Evolutionary conservation across 2,888 invertebrate species (phyloP), one percentile per base, ranked within the genome.

Genomic region (Cryptocephalus primarius): DNA sequence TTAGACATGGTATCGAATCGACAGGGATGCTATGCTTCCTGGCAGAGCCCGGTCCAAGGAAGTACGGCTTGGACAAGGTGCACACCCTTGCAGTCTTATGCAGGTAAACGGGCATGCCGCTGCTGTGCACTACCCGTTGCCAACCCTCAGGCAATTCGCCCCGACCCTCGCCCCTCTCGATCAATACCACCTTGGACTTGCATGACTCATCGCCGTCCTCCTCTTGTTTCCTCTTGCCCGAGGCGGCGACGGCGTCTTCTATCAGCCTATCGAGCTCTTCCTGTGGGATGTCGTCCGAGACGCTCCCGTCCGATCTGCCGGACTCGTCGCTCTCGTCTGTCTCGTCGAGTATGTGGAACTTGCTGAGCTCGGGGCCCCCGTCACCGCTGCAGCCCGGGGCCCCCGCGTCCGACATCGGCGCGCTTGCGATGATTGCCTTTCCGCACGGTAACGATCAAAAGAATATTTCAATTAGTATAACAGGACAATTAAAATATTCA

Each of bases 131-230:
- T 13, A 95, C 87, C 74, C 88, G 84, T 53, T 95, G 84, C 99
- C 99, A 99, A 47, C 94, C 95, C 69, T 93, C 86, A 0, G 99
- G 99, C 32, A 99, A 6, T 64, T 96, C 94, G 69, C 94, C 94
- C 64, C 91, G 90, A 72, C 94, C 91, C 55, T 84, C 81, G 1
- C 85, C 86, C 59, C 88, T 87, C 68, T 90, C 88, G 80, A 74
- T 82, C 38, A 88, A 68, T 12, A 88, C 81, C 10, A 83, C 78
- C 70, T 88, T 88, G 57, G 85, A 82, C 51, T 81, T 80, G 11
- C 32, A 44, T 33, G 48, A 47, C 13, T 48, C 57, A 68, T 66
- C 62, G 47, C 62, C 56, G 22, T 22, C 66, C 40, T 79, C 61
- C 76, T 76, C 56, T 74, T 79, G 48, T 73, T 78, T 45, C 70